phyloP scores from a whole-genome alignment of 2,888 invertebrate species.

The Drosophila paracracens region DNA sequence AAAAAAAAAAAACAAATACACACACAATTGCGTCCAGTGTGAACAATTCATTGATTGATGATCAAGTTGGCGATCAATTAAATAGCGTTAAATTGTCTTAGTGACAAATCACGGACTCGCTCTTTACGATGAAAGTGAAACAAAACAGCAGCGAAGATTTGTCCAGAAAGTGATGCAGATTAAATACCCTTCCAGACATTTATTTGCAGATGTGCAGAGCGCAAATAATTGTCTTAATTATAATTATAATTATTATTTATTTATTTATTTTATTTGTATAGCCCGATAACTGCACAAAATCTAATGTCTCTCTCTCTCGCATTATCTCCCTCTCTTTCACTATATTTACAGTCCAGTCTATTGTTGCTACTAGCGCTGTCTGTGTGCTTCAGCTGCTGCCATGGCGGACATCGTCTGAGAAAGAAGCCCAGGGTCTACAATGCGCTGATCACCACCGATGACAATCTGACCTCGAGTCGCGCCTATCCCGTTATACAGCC shows the following conservation, averaged over 20 bases:
- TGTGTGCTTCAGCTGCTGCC: conserved; percentile 31
- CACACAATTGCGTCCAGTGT: conserved; percentile 47
- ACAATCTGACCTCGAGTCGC: conserved; percentile 90
- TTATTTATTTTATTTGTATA: not conserved
- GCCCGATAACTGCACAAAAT: not conserved
- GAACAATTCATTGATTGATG: conserved; percentile 78
- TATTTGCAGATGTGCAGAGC: not conserved
- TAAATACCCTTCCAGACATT: not conserved
- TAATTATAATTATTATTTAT: not conserved
- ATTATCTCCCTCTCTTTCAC: not conserved
- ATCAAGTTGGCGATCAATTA: conserved; percentile 70
- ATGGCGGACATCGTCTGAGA: conserved; percentile 67
- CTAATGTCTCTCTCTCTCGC: not conserved
- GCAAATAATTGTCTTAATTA: not conserved
- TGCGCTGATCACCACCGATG: conserved; percentile 91
- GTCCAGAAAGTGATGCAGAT: not conserved
- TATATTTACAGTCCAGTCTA: conserved; percentile 58
- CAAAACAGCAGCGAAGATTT: not conserved
- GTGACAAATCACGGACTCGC: conserved; percentile 53
- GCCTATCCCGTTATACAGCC: conserved; percentile 91
- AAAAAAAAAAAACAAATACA: not conserved
- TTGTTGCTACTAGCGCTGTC: conserved; percentile 61
- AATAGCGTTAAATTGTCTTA: conserved; percentile 56
- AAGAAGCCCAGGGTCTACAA: conserved; percentile 92
- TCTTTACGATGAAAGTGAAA: conserved; percentile 34